phyloP scores from a whole-genome alignment of 2,888 invertebrate species.

The Isotomurus palustris region DNA sequence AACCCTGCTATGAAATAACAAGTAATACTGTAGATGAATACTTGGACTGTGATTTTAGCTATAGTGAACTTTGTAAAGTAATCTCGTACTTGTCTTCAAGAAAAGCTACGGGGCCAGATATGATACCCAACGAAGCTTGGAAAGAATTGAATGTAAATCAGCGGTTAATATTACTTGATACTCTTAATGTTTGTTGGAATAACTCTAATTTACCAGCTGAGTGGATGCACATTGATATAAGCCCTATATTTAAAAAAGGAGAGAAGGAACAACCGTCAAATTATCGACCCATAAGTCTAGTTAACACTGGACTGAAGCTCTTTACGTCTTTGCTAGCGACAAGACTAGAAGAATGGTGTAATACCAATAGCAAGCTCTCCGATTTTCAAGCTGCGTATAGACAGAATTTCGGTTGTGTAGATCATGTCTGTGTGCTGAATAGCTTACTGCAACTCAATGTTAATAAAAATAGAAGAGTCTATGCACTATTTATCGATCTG shows the following conservation, averaged over 20 bases:
- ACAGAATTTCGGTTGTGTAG: slow-evolving; percentile 27
- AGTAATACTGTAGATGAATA: too few species aligned
- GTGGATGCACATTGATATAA: slow-evolving; percentile 25
- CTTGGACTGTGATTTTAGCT: too few species aligned
- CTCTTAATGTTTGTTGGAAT: background rate
- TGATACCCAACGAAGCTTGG: too few species aligned
- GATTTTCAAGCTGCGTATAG: slow-evolving; percentile 45
- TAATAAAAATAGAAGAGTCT: slow-evolving; percentile 25
- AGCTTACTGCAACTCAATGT: slow-evolving; percentile 24
- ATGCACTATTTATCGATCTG: slow-evolving; percentile 42
- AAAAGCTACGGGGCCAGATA: too few species aligned
- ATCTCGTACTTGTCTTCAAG: too few species aligned
- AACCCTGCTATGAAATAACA: too few species aligned
- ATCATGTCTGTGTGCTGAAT: slow-evolving; percentile 41
- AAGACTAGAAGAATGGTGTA: slow-evolving; percentile 34
- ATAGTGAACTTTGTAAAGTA: too few species aligned
- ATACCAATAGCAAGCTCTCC: slow-evolving; percentile 32
- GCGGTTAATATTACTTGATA: background rate
- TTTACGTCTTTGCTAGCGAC: slow-evolving; percentile 31
- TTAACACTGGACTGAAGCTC: slow-evolving; percentile 33
- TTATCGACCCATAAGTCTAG: slow-evolving; percentile 35
- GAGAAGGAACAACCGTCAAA: slow-evolving; percentile 30
- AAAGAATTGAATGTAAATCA: background rate
- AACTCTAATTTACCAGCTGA: background rate
- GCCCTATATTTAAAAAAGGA: slow-evolving; percentile 41